Evolutionary conservation across 2,797 vertebrate species (phyloP), one percentile per base, ranked within the genome.

Genomic region (Echiichthys vipera): DNA sequence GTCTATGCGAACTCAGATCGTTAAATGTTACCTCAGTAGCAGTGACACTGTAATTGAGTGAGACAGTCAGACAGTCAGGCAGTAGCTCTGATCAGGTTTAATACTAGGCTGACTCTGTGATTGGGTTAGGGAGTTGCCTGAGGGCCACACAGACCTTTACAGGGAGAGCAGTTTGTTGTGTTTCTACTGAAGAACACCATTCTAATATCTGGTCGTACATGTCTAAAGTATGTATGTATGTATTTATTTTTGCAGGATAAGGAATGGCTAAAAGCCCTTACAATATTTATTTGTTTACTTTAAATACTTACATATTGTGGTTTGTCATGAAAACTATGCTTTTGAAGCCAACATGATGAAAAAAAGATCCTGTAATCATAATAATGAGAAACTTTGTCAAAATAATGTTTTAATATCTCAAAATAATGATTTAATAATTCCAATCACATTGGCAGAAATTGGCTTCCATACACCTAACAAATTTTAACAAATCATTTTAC

Each of bases 71-170:
- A 88, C 84, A 37, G 32, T 74, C 46, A 74, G 73, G 72, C 42
- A 74, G 58, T 70, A 77, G 89, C 88, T 83, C 67, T 87, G 74
- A 90, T 93, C 84, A 87, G 87, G 83, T 84, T 89, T 85, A 86
- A 89, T 81, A 82, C 53, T 70, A 87, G 81, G 50, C 86, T 81
- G 83, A 45, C 77, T 74, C 30, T 71, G 77, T 90, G 83, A 92
- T 91, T 92, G 76, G 76, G 80, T 88, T 87, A 91, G 83, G 73
- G 80, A 89, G 86, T 88, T 20, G 88, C 94, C 94, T 71, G 81
- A 92, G 92, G 95, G 90, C 85, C 84, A 59, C 81, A 77, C 63
- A 84, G 92, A 93, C 95, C 93, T 96, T 96, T 95, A 74, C 64
- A 84, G 76, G 74, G 37, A 73, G 42, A 83, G 54, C 77, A 65